Percentiles rank a stretch among this genome's conserved stretches.
These are phyloP conservation scores for Dicrurus megarhynchus DNA, from an alignment of 2,113 vertebrate species.

Conservation along the genomic window DNA sequence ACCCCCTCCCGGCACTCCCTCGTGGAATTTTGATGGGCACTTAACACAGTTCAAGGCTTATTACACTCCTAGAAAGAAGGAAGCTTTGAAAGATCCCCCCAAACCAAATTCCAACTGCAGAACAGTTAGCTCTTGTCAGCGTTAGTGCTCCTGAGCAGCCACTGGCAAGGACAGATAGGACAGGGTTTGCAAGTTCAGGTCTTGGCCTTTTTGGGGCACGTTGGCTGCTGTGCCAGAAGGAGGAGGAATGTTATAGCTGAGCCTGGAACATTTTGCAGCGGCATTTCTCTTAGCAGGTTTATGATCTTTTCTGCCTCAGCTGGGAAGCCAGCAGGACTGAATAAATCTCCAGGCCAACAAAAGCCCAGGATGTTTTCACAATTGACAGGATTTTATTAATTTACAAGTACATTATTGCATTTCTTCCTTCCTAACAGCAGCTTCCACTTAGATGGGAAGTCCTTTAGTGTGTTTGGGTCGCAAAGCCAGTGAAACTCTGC, in stretches of 20 bases:
- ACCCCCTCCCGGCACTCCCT: not conserved
- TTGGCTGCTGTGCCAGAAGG: not conserved
- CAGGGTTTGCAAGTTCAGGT: not conserved
- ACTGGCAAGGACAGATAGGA: not conserved
- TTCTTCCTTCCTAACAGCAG: not conserved
- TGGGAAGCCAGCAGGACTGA: conserved; percentile 26
- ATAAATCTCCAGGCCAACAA: conserved; percentile 35
- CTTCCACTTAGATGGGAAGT: not conserved
- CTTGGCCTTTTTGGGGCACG: not conserved
- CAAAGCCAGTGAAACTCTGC: not conserved
- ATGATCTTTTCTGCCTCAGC: conserved; percentile 34
- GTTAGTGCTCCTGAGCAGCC: not conserved
- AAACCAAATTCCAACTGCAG: not conserved
- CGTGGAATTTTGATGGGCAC: not conserved
- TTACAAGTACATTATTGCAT: not conserved
- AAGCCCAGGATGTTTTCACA: conserved; percentile 16
- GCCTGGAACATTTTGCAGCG: not conserved
- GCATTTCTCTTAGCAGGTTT: conserved; percentile 30
- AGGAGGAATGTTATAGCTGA: not conserved
- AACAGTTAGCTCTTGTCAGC: not conserved
- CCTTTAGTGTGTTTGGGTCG: not conserved
- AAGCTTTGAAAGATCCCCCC: not conserved
- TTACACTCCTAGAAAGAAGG: not conserved
- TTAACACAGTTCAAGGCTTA: not conserved
- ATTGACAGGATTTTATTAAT: conserved; percentile 26